Conservation (phyloP, 2,113 vertebrate genomes). For the Burhinus bistriatus region DNA sequence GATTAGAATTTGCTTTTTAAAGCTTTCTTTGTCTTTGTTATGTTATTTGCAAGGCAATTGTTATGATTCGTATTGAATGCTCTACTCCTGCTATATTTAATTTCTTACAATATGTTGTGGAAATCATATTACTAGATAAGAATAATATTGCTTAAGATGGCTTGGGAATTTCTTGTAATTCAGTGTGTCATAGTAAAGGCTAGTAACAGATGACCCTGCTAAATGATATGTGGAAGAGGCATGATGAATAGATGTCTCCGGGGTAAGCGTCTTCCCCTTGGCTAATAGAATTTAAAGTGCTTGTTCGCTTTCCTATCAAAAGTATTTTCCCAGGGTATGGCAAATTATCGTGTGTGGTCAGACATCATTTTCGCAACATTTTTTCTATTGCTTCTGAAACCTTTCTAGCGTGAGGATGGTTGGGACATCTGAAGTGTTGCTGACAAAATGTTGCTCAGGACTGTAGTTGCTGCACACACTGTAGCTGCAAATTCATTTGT, state of each 20-base stretch:
- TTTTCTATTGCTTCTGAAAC: background rate
- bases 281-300: background rate
- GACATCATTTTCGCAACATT: background rate
- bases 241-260: background rate
- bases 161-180: background rate
- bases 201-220: background rate
- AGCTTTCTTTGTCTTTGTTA: background rate
- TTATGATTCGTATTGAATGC: background rate
- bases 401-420: background rate
- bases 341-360: background rate
- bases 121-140: background rate
- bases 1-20: background rate
- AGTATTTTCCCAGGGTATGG: background rate
- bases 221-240: background rate
- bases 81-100: background rate
- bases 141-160: background rate
- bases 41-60: background rate
- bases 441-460: background rate
- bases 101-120: background rate
- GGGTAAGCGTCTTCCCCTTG: background rate
- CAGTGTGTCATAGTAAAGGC: background rate
- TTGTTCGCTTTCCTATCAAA: background rate
- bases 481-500: background rate
- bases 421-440: background rate
- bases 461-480: background rate